A percentile compares a stretch with the other conserved stretches of the same genome.
phyloP scores from a whole-genome alignment of 2,888 invertebrate species.

The Phragmatobia fuliginosa region DNA sequence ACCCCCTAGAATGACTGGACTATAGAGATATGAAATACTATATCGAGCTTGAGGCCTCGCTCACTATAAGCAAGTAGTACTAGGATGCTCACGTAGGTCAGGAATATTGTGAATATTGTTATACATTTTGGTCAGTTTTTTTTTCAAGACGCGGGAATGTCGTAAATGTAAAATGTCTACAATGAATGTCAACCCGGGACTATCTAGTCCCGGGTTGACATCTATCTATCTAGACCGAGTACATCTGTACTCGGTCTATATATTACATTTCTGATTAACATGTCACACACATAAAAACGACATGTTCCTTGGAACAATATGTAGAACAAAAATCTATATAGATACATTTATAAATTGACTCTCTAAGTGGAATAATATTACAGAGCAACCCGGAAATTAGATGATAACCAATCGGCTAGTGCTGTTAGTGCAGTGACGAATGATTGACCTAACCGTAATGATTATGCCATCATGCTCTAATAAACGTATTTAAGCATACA shows the following conservation, averaged over 20 bases:
- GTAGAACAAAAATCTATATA: neutral
- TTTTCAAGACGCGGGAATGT: neutral
- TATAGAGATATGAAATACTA: too few relatives aligned
- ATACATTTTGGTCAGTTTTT: neutral
- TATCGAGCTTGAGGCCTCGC: neutral
- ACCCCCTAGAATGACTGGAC: too few relatives aligned
- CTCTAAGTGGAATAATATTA: neutral
- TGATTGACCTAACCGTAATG: neutral
- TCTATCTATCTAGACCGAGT: too few relatives aligned
- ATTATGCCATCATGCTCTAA: constrained; percentile 4
- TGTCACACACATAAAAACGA: neutral
- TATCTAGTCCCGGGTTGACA: too few relatives aligned
- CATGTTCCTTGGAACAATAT: neutral
- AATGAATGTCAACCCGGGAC: too few relatives aligned
- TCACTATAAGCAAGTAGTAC: neutral
- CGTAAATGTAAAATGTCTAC: too few relatives aligned
- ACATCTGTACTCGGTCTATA: too few relatives aligned
- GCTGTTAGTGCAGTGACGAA: neutral
- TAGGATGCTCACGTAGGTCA: neutral
- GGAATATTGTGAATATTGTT: neutral
- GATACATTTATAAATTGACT: neutral
- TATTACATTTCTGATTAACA: too few relatives aligned
- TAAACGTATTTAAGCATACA: neutral
- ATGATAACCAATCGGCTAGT: neutral
- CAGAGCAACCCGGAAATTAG: constrained; percentile 10